Percentiles rank a stretch among this genome's conserved stretches.
phyloP scores from a whole-genome alignment of 2,797 vertebrate species.

The Pangasius mekongensis region DNA sequence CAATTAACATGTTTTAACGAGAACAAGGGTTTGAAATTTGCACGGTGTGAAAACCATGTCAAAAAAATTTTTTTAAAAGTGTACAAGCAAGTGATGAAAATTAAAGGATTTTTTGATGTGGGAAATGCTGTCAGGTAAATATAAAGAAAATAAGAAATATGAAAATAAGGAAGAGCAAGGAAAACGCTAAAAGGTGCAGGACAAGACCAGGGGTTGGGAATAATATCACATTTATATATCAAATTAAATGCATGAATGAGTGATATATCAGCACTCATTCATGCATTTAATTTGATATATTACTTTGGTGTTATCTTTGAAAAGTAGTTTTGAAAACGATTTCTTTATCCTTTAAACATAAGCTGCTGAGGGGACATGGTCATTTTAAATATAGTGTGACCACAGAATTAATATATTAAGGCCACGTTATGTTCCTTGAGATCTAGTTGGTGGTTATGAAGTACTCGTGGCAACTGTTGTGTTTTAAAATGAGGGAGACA shows the following conservation, averaged over 20 bases:
- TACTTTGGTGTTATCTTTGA: background rate
- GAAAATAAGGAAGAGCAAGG: too few relatives aligned
- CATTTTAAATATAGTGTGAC: background rate
- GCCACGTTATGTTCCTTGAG: background rate
- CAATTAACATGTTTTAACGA: background rate
- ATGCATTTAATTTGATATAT: background rate
- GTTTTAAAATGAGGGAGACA: background rate
- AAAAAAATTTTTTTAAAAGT: background rate
- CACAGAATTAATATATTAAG: background rate
- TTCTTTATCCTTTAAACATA: background rate
- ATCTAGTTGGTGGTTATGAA: background rate
- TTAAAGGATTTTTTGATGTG: background rate
- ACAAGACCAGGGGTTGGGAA: too few relatives aligned
- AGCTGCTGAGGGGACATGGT: background rate
- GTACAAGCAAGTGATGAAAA: background rate
- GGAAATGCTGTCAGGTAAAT: too few relatives aligned
- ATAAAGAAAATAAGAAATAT: too few relatives aligned
- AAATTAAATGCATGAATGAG: too few relatives aligned
- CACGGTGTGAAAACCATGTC: background rate
- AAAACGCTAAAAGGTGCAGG: too few relatives aligned
- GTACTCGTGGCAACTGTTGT: background rate
- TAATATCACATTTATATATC: too few relatives aligned
- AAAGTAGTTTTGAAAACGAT: background rate
- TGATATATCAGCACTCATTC: background rate
- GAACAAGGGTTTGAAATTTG: background rate